These are phyloP conservation scores for Drosophila murphyi DNA, from an alignment of 1,140 invertebrate genomes.

Conservation along the genomic window DNA sequence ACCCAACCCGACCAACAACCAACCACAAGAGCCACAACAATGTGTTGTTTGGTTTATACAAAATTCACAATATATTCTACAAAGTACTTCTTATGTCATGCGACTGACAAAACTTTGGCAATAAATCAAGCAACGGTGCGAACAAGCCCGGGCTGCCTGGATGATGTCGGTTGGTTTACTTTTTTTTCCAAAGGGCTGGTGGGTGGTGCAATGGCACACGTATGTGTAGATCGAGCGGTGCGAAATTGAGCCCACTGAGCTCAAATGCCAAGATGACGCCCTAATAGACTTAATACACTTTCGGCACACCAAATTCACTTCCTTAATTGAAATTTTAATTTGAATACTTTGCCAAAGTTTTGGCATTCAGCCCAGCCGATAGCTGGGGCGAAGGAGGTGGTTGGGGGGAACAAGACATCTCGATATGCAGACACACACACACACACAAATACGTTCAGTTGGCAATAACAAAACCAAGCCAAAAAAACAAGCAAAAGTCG, in stretches of 20 bases:
- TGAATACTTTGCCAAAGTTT: slow-evolving; percentile 83
- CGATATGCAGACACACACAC: slow-evolving; percentile 5
- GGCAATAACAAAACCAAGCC: slow-evolving; percentile 69
- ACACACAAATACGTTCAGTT: slow-evolving; percentile 24
- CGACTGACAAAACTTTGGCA: slow-evolving; percentile 80
- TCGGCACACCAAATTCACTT: slow-evolving; percentile 82
- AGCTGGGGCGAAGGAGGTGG: background rate
- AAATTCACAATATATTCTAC: slow-evolving; percentile 73
- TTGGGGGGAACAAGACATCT: background rate
- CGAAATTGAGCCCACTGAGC: slow-evolving; percentile 47
- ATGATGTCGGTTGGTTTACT: background rate
- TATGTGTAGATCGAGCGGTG: slow-evolving; percentile 36
- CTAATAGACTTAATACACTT: slow-evolving; percentile 82
- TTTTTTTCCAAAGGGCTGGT: slow-evolving; percentile 1
- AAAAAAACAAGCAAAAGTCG: slow-evolving; percentile 68
- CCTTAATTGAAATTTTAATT: slow-evolving; percentile 84
- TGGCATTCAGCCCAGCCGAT: slow-evolving; percentile 67
- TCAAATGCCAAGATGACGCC: slow-evolving; percentile 78
- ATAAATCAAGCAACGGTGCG: slow-evolving; percentile 77
- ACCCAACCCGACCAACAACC: background rate
- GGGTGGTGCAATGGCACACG: slow-evolving; percentile 81
- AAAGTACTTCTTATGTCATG: slow-evolving; percentile 80
- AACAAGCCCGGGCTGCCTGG: slow-evolving; percentile 17
- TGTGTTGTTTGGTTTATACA: slow-evolving; percentile 50
- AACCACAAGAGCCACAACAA: slow-evolving; percentile 10